A percentile compares a stretch with the other conserved stretches of the same genome.
Conservation (phyloP, 1,140 invertebrate genomes). For the Dendroctonus valens region DNA sequence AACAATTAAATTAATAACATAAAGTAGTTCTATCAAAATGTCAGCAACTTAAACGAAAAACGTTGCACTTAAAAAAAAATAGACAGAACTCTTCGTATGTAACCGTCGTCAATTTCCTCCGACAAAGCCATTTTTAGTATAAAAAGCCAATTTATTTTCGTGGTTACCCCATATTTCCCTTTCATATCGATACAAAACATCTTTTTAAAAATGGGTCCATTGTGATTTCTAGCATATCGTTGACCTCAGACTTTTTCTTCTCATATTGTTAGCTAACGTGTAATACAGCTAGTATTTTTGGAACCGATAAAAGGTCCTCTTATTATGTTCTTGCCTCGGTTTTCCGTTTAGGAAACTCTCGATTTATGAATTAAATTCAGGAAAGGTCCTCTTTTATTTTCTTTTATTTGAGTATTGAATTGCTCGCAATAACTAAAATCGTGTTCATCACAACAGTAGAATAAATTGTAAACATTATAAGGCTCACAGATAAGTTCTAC, state of each 20-base stretch:
- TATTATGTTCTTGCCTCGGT: not conserved
- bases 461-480: too few relatives aligned
- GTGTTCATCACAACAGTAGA: not conserved
- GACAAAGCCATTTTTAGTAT: conserved; percentile 29
- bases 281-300: conserved; percentile 12
- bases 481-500: not conserved
- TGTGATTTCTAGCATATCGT: conserved; percentile 19
- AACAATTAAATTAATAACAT: too few relatives aligned
- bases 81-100: not conserved
- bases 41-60: too few relatives aligned
- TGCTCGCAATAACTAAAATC: too few relatives aligned
- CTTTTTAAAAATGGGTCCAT: conserved; percentile 24
- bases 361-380: too few relatives aligned
- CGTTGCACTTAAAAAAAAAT: too few relatives aligned
- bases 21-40: too few relatives aligned
- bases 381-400: too few relatives aligned
- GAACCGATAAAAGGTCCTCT: not conserved
- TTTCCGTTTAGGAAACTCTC: not conserved
- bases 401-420: too few relatives aligned
- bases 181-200: conserved; percentile 29
- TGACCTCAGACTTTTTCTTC: conserved; percentile 8
- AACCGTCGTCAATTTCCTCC: conserved; percentile 14
- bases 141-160: conserved; percentile 31
- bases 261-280: conserved; percentile 10
- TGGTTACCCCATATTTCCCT: conserved; percentile 17